Percentiles rank a stretch among this genome's conserved stretches.
These are phyloP conservation scores for Strix aluco DNA, from an alignment of 2,113 vertebrate genomes.

Conservation along the genomic window DNA sequence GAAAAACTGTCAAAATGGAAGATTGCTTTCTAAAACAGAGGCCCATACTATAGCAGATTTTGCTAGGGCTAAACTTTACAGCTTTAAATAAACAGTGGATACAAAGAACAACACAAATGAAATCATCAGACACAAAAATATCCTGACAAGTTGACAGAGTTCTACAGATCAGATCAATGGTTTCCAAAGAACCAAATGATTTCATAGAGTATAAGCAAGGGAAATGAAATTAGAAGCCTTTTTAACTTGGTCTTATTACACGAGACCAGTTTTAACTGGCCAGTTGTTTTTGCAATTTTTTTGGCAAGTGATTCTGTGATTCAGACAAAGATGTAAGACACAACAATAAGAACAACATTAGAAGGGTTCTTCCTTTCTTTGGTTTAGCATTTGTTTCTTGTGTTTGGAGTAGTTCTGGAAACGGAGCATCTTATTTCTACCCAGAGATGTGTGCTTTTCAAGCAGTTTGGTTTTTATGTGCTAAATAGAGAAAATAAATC, in stretches of 20 bases:
- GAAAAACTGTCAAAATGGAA: not conserved
- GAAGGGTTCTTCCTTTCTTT: not conserved
- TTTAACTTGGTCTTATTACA: not conserved
- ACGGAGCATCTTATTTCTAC: not conserved
- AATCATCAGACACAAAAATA: constrained; percentile 4
- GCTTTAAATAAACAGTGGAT: not conserved
- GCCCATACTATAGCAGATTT: not conserved
- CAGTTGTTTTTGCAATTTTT: not conserved
- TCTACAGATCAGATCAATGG: not conserved
- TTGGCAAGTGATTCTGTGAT: not conserved
- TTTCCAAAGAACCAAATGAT: not conserved
- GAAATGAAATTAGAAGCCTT: not conserved
- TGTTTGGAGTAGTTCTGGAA: not conserved
- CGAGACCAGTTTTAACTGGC: not conserved
- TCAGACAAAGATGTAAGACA: not conserved
- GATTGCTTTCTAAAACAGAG: not conserved
- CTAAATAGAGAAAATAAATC: not conserved
- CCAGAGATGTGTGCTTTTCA: not conserved
- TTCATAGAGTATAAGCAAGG: not conserved
- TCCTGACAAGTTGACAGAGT: not conserved
- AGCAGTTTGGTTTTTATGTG: not conserved
- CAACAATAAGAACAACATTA: not conserved
- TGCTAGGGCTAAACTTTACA: not conserved
- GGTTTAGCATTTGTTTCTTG: not conserved
- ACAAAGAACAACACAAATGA: constrained; percentile 34